These are phyloP conservation scores for Enteromius paludinosus DNA, from an alignment of 2,797 vertebrate genomes.

Conservation along the genomic window DNA sequence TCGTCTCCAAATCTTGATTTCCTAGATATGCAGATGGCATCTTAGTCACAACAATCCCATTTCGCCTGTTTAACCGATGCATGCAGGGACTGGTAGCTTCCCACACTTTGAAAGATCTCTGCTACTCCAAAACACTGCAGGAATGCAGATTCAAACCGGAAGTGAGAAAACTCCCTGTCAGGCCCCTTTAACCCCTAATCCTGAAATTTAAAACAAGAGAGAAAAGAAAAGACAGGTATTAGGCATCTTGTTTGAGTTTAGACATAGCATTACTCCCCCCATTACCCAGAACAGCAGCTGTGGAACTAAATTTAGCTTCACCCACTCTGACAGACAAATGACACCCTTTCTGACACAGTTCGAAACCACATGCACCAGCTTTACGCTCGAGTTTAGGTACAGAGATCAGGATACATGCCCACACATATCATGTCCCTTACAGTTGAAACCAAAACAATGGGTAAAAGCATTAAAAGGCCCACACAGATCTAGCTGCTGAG, in stretches of 20 bases:
- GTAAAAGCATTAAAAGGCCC: neutral
- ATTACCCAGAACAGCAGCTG: conserved; percentile 65
- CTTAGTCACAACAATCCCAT: conserved; percentile 33
- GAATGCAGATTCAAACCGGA: neutral
- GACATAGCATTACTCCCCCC: neutral
- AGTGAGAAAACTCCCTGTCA: neutral
- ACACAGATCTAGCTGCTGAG: conserved; percentile 10
- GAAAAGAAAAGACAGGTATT: neutral
- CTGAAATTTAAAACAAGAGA: neutral
- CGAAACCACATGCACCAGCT: conserved; percentile 7
- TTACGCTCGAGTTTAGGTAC: neutral
- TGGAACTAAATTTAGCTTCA: conserved; percentile 71
- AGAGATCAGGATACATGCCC: neutral
- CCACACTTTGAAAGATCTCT: conserved; percentile 1
- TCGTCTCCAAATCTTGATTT: conserved; percentile 27
- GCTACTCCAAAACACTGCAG: conserved; percentile 5
- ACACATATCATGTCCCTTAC: neutral
- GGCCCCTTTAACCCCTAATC: neutral
- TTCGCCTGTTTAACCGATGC: neutral
- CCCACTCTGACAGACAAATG: conserved; percentile 54
- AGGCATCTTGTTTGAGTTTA: neutral
- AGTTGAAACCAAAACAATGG: neutral
- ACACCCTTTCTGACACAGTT: conserved; percentile 25
- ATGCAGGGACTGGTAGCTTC: conserved; percentile 20
- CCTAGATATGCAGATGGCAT: conserved; percentile 21